Base-by-base conservation (phyloP, 2,888 invertebrate genomes). In the Eupeodes latifasciatus region DNA sequence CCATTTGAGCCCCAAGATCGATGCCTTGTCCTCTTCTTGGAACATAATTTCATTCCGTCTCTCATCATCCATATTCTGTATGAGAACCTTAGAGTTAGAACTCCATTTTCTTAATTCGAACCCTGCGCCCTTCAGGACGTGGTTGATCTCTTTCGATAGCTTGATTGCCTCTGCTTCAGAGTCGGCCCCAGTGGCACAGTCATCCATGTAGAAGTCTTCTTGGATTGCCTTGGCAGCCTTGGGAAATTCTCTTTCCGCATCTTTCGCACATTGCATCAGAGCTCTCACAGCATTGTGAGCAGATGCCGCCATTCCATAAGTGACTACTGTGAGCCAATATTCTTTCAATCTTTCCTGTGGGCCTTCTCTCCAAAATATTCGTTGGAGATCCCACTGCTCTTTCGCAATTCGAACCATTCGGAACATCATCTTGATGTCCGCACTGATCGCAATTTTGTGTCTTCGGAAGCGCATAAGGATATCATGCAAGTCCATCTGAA, bases 251-350 rank as follows among this genome's bases (percentile, higher is more conserved):
- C 19, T 27, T 16, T 59, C 36, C 5, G 10, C 27, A 0, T 36
- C 34, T 7, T 59, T 36, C 5, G 34, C 34, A 5, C 59, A 59
- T 14, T 59, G 34, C 11, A 59, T 36, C 27, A 59, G 14, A 11
- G 36, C 59, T 12, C 59, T 34, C 34, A 59, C 59, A 14, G 59
- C 40, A 16, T 44, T 62, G 10, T 62, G 16, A 4, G 62, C 62
- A 10, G 62, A 62, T 12, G 44, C 40, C 5, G 62, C 36, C 62
- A 62, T 62, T 7, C 62, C 62, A 44, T 62, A 62, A 5, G 62
- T 62, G 44, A 62, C 40, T 40, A 44, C 62, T 16, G 62, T 62
- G 36, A 62, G 14, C 40, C 62, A 62, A n/a, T 62, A 44, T 44
- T 40, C 44, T 19, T 19, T 9, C n/a, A n/a, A 7, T 62, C 40